A percentile compares a stretch with the other conserved stretches of the same genome.
Evolutionary conservation across 2,888 invertebrate species (phyloP).

Genomic region (Dasypolia templi): DNA sequence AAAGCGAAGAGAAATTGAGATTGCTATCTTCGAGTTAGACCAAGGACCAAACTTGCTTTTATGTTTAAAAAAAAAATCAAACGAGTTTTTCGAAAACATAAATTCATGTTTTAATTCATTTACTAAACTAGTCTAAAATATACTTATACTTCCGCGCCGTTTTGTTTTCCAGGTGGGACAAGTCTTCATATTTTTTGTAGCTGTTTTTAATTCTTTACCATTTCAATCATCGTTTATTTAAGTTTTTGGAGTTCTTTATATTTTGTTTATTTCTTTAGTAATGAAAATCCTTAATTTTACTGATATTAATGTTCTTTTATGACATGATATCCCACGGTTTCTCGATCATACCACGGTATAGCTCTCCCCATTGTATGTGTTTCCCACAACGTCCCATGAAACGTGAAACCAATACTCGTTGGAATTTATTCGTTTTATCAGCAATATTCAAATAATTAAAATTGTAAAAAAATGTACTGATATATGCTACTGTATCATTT

Average conservation of each 20-base stretch:
- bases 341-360: constrained; percentile 40
- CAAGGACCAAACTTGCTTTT: not conserved
- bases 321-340: constrained; percentile 64
- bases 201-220: not conserved
- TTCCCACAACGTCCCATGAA: constrained; percentile 59
- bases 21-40: not conserved
- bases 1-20: not conserved
- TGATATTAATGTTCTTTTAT: constrained; percentile 42
- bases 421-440: constrained; percentile 48
- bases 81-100: not conserved
- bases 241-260: not conserved
- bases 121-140: not conserved
- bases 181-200: not conserved
- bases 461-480: constrained; percentile 17
- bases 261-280: constrained; percentile 9
- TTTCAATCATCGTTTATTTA: not conserved
- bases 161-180: not conserved
- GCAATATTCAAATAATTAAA: constrained; percentile 32
- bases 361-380: constrained; percentile 63
- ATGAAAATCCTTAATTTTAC: constrained; percentile 41
- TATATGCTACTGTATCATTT: not conserved
- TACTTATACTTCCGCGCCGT: not conserved
- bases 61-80: not conserved
- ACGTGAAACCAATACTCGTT: constrained; percentile 60
- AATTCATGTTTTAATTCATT: not conserved